These are phyloP conservation scores for Rhinogobius similis DNA, from an alignment of 2,113 vertebrate genomes.

Conservation along the genomic window DNA sequence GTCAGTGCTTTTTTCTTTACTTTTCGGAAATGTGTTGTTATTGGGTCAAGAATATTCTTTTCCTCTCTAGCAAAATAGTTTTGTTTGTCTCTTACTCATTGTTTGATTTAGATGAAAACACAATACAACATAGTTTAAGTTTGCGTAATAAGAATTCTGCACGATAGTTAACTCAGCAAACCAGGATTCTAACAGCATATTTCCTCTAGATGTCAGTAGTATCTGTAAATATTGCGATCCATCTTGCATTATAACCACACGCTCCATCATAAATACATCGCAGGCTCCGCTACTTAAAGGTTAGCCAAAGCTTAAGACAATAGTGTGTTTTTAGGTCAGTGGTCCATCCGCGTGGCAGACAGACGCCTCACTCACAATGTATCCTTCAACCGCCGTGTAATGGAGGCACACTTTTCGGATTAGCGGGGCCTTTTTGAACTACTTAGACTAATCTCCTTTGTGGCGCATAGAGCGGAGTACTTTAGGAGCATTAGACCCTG, in stretches of 20 bases:
- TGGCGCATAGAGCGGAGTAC: slow-evolving; percentile 29
- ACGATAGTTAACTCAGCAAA: neutral
- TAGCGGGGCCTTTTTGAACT: slow-evolving; percentile 55
- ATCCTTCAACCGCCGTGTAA: slow-evolving; percentile 50
- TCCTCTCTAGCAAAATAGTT: too few species aligned
- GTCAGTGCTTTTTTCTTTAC: too few species aligned
- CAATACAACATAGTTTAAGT: too few species aligned
- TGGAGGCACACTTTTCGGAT: slow-evolving; percentile 63
- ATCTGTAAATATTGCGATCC: too few species aligned
- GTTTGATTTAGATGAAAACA: too few species aligned
- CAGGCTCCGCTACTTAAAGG: neutral
- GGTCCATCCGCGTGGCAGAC: slow-evolving; percentile 33
- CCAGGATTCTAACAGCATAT: neutral
- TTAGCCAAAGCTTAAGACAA: slow-evolving; percentile 4
- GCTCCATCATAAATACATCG: neutral
- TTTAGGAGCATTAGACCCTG: slow-evolving; percentile 22
- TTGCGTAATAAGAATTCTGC: too few species aligned
- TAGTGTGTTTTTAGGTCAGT: slow-evolving; percentile 56
- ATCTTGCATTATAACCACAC: neutral
- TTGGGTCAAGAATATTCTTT: too few species aligned
- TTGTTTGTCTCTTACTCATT: too few species aligned
- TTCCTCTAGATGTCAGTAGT: neutral
- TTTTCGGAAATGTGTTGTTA: too few species aligned
- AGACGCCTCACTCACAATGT: slow-evolving; percentile 8
- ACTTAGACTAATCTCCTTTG: slow-evolving; percentile 67